Percentiles rank a stretch among this genome's conserved stretches.
phyloP scores from a whole-genome alignment of 2,888 invertebrate species.

The Parochlus steinenii region DNA sequence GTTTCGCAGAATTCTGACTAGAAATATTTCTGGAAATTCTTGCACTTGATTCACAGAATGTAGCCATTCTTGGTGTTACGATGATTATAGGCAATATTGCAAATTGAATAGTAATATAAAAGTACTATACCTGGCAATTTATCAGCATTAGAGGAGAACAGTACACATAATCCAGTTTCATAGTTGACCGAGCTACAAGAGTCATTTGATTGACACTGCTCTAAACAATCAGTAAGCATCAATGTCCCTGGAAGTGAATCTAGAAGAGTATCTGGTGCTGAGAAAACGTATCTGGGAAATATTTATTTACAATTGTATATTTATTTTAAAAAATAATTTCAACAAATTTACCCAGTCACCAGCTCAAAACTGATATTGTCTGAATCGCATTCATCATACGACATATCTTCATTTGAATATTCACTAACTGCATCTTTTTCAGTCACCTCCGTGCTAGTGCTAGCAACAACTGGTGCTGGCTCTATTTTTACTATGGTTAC shows the following conservation, averaged over 20 bases:
- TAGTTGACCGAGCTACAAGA: conserved; percentile 87
- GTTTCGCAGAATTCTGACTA: too few species aligned
- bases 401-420: conserved; percentile 13
- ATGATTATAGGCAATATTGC: too few species aligned
- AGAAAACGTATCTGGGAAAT: conserved; percentile 59
- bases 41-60: too few species aligned
- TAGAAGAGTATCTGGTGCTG: conserved; percentile 74
- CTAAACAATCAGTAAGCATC: conserved; percentile 86
- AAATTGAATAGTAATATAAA: conserved; percentile 14
- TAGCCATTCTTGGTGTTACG: too few species aligned
- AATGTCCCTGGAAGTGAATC: conserved; percentile 81
- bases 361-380: conserved; percentile 85
- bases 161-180: conserved; percentile 85
- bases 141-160: conserved; percentile 79
- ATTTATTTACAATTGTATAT: too few species aligned
- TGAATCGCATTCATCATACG: conserved; percentile 59
- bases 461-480: not conserved
- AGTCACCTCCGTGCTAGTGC: not conserved
- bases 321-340: not conserved
- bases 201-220: conserved; percentile 80
- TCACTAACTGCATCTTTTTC: not conserved
- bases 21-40: too few species aligned
- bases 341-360: conserved; percentile 53
- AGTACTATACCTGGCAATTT: conserved; percentile 60
- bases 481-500: not conserved